Base-by-base conservation (phyloP, 2,113 vertebrate species). In the Lagopus muta region DNA sequence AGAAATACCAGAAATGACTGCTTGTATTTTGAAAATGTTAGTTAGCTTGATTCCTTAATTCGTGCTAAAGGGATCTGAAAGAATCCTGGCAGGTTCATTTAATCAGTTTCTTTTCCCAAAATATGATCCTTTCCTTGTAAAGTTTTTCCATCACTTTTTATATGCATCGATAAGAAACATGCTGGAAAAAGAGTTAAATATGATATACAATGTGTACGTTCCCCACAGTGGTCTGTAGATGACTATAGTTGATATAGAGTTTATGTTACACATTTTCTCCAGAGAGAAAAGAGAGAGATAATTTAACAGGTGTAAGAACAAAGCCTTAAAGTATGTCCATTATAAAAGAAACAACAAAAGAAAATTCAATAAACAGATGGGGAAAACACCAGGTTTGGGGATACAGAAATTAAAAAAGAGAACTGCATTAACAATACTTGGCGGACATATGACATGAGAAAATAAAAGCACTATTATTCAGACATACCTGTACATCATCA, bases 401-500 rank as follows among this genome's bases (percentile, higher is more conserved):
- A 89, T 11, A 65, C 16, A 36, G 15, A 76, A 9, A 10, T 65
- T 70, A 72, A 40, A 80, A 54, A 72, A 4, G 12, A 76, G 10
- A 62, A 58, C 18, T 76, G 70, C 22, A 24, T 36, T 12, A 76
- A 60, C 36, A 47, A 32, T 8, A 77, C 34, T 79, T 43, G 52
- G 21, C 17, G 24, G 55, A 87, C 10, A 83, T 34, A 70, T 32
- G 18, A 60, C 36, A 57, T 42, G 32, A 85, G 14, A 92, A 71
- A 48, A 24, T 40, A 0, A 27, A 77, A 80, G 40, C 8, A 11
- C 5, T 50, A 47, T 86, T 82, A 60, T 70, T 83, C 55, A 86
- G 67, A 87, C 95, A 0, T 94, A 96, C 94, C 94, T 96, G 91
- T 57, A 86, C 60, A 89, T 82, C 67, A 42, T 32, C 45, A 84